These are phyloP conservation scores for Trachurus trachurus DNA, from an alignment of 2,797 vertebrate species.

Conservation along the genomic window DNA sequence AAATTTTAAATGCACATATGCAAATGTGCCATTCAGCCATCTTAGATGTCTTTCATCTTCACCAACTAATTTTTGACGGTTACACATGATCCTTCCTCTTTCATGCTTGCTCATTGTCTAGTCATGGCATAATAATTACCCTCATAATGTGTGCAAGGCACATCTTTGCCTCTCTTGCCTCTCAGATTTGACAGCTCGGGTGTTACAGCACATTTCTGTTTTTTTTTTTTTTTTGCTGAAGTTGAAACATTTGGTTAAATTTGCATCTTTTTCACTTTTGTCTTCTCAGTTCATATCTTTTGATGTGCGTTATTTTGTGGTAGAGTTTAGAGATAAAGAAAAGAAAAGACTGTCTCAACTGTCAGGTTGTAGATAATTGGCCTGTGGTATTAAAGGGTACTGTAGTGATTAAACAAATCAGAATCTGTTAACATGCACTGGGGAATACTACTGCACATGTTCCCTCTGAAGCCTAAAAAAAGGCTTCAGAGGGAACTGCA, in stretches of 20 bases:
- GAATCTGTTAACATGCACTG: neutral
- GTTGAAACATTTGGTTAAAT: neutral
- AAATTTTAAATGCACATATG: constrained; percentile 10
- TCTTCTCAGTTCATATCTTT: neutral
- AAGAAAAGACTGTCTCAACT: neutral
- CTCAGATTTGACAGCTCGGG: neutral
- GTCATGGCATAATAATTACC: neutral
- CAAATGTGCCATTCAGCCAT: neutral
- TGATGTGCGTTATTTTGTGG: too few species aligned
- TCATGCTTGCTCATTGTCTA: constrained; percentile 8
- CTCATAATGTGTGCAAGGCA: neutral
- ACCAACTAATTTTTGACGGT: neutral
- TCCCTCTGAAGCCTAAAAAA: neutral
- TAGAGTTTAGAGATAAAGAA: neutral
- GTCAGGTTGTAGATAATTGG: neutral
- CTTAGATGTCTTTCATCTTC: neutral
- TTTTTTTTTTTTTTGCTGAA: constrained; percentile 1
- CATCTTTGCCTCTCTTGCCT: neutral
- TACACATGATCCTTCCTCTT: neutral
- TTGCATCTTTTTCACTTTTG: neutral
- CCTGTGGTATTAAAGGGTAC: neutral
- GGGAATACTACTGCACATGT: neutral
- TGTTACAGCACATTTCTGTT: neutral
- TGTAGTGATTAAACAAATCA: neutral
- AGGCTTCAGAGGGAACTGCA: neutral